Evolutionary conservation across 2,797 vertebrate genomes (phyloP).

Genomic region (Leptatherina wallacei): DNA sequence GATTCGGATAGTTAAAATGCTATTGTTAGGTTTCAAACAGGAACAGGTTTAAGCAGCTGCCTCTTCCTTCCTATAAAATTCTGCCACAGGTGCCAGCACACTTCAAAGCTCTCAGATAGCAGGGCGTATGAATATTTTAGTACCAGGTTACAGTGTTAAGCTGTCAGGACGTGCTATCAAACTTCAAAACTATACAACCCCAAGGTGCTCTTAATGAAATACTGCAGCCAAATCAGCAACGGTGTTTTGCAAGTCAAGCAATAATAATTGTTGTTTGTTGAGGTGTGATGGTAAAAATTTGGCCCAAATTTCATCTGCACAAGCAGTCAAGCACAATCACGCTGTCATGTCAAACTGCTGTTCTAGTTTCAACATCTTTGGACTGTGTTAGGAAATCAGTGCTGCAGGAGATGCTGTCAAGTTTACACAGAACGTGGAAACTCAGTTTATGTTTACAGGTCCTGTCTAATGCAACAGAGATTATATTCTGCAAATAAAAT

Average conservation of each 20-base stretch:
- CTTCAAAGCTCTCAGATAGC: constrained; percentile 59
- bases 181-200: constrained; percentile 39
- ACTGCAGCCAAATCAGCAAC: constrained; percentile 24
- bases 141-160: constrained; percentile 48
- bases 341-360: background rate
- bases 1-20: background rate
- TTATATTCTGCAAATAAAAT: background rate
- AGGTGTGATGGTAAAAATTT: background rate
- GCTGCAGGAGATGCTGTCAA: background rate
- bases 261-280: background rate
- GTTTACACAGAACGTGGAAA: background rate
- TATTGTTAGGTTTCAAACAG: constrained; percentile 35
- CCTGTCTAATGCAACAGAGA: background rate
- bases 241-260: background rate
- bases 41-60: constrained; percentile 35
- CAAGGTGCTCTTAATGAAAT: constrained; percentile 27
- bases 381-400: background rate
- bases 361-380: background rate
- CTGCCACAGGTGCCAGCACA: constrained; percentile 47
- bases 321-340: background rate
- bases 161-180: constrained; percentile 46
- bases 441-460: background rate
- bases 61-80: constrained; percentile 26
- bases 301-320: background rate
- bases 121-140: constrained; percentile 61